Base-by-base conservation (phyloP, 2,888 invertebrate genomes). In the Protophormia terraenovae region DNA sequence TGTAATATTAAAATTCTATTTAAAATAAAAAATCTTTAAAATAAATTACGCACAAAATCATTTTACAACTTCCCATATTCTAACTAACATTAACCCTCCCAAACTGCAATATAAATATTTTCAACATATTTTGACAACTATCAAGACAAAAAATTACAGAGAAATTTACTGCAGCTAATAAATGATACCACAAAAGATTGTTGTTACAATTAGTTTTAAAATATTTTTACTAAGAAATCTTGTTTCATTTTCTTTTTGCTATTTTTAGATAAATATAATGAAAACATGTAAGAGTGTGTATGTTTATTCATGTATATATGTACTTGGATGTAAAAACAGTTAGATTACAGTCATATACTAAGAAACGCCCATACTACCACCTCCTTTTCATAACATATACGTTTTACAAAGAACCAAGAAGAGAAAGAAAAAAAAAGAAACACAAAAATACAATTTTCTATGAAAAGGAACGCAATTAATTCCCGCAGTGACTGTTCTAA, bases 401-500 rank as follows among this genome's bases (percentile, higher is more conserved):
- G 32, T 29, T 19, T 19, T 19, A 8, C 29, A 19, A 29, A 27
- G 53, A 24, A 53, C 12, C 24, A 4, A 24, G 1, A 16, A 47
- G 19, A 47, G 24, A 41, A 14, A 22, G 2, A 22, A 22, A 2
- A 3, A 0, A 24, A 3, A 14, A 38, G 27, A 41, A 79, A 53
- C 53, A 72, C 24, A 75, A 58, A 67, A 75, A 60, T 71, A 64
- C 19, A 79, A 72, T 41, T 75, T 76, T 69, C 60, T 69, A 24
- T 67, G 72, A 71, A 81, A 81, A 81, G 73, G 69, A 73, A 78
- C 69, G 78, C 78, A 85, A 81, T 85, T 85, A 85, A 85, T 85
- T 85, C 78, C 84, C 84, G 69, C 84, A 78, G 81, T 69, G 81
- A 69, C 73, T 81, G 84, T 62, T 85, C 84, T 81, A 78, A 78